Percentiles rank a stretch among this genome's conserved stretches.
phyloP scores from a whole-genome alignment of 2,888 invertebrate genomes.

The Adelphocoris suturalis region DNA sequence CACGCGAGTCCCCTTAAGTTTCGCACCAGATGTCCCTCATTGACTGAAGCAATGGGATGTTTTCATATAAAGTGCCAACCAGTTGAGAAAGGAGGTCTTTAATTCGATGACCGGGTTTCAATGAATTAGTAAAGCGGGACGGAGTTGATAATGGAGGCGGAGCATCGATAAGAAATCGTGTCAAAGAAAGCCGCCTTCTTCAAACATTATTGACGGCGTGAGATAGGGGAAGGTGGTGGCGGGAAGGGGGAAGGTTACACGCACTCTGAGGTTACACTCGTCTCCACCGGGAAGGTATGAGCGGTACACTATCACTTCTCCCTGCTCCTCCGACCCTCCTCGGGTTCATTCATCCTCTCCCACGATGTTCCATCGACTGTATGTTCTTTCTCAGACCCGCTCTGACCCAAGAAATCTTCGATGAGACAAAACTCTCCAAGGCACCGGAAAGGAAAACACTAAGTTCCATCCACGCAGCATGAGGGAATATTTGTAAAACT shows the following conservation, averaged over 20 bases:
- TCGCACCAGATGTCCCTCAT: no score
- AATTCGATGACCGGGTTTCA: background rate
- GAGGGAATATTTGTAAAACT: no score
- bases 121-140: conserved; percentile 3
- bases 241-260: background rate
- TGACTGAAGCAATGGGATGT: no score
- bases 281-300: background rate
- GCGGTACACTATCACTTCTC: conserved; percentile 16
- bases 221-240: background rate
- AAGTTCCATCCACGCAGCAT: no score
- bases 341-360: conserved; percentile 33
- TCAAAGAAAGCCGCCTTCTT: conserved; percentile 30
- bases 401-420: background rate
- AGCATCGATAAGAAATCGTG: conserved; percentile 26
- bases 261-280: background rate
- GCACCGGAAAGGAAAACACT: no score
- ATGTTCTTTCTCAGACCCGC: background rate
- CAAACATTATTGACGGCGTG: background rate
- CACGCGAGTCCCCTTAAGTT: no score
- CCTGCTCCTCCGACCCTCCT: background rate
- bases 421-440: background rate
- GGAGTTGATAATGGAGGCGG: background rate
- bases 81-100: background rate
- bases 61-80: no score
- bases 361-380: background rate